Evolutionary conservation across 2,888 invertebrate species (phyloP).

Genomic region (Pasiphila rectangulata): DNA sequence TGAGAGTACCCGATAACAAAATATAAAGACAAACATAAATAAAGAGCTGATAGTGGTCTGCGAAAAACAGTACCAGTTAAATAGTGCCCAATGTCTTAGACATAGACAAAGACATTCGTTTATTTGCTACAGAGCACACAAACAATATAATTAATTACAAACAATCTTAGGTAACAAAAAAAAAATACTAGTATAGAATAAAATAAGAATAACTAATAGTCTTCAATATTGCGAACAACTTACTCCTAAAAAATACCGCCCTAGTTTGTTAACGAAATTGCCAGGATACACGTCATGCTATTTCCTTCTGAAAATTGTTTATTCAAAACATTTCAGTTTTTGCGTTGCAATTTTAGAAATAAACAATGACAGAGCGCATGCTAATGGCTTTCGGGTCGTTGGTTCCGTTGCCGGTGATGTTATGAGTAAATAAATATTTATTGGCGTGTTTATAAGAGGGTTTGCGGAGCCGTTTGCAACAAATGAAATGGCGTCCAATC

Average conservation of each 20-base stretch:
- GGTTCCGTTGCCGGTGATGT: conserved; percentile 39
- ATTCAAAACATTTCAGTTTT: conserved; percentile 25
- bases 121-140: no score
- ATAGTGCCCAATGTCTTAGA: no score
- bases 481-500: conserved; percentile 54
- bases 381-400: conserved; percentile 38
- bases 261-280: conserved; percentile 27
- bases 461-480: conserved; percentile 44
- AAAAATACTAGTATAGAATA: no score
- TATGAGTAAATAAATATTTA: conserved; percentile 46
- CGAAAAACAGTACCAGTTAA: conserved; percentile 25
- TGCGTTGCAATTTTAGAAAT: conserved; percentile 33
- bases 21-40: conserved; percentile 26
- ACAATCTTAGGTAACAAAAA: no score
- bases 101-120: no score
- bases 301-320: conserved; percentile 18
- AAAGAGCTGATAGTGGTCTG: conserved; percentile 20
- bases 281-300: conserved; percentile 17
- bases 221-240: conserved; percentile 27
- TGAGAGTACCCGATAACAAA: conserved; percentile 26
- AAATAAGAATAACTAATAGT: no score
- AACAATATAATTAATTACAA: no score
- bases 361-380: conserved; percentile 46
- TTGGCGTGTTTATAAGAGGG: conserved; percentile 38
- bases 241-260: conserved; percentile 25